These are phyloP conservation scores for Cerastoderma edule DNA, from an alignment of 2,888 invertebrate genomes.

Conservation along the genomic window DNA sequence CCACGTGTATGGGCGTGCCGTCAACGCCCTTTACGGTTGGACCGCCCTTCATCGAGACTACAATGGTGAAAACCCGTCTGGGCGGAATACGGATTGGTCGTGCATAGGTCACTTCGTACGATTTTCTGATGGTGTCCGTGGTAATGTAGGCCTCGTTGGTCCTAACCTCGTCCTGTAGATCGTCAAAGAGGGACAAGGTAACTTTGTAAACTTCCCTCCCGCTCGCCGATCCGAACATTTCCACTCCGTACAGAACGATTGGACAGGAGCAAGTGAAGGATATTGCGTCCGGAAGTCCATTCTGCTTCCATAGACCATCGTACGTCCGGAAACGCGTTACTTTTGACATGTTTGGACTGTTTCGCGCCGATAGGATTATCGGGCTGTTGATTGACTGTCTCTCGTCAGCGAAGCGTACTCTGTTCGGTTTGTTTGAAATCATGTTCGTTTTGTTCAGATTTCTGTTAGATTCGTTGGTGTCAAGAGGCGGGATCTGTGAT, in stretches of 20 bases:
- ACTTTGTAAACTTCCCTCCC: slow-evolving; percentile 43
- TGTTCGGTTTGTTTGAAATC: neutral
- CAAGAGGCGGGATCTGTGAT: neutral
- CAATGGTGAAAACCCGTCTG: slow-evolving; percentile 43
- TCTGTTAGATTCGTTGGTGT: neutral
- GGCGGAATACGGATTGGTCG: slow-evolving; percentile 53
- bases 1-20: slow-evolving; percentile 36
- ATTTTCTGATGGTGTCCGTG: slow-evolving; percentile 35
- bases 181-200: slow-evolving; percentile 45
- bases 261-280: slow-evolving; percentile 50
- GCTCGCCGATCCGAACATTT: slow-evolving; percentile 40
- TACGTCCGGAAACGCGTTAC: slow-evolving; percentile 50
- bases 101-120: slow-evolving; percentile 49
- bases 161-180: slow-evolving; percentile 51
- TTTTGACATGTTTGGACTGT: slow-evolving; percentile 46
- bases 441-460: neutral
- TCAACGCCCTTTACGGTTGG: slow-evolving; percentile 52
- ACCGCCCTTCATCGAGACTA: slow-evolving; percentile 48
- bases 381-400: slow-evolving; percentile 15
- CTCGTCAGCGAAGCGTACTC: slow-evolving; percentile 6
- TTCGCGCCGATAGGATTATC: slow-evolving; percentile 22
- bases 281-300: slow-evolving; percentile 55
- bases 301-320: slow-evolving; percentile 58
- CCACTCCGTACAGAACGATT: slow-evolving; percentile 52
- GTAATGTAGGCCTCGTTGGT: slow-evolving; percentile 39